Conservation (phyloP, 2,113 vertebrate species). For the Capreolus pygargus region DNA sequence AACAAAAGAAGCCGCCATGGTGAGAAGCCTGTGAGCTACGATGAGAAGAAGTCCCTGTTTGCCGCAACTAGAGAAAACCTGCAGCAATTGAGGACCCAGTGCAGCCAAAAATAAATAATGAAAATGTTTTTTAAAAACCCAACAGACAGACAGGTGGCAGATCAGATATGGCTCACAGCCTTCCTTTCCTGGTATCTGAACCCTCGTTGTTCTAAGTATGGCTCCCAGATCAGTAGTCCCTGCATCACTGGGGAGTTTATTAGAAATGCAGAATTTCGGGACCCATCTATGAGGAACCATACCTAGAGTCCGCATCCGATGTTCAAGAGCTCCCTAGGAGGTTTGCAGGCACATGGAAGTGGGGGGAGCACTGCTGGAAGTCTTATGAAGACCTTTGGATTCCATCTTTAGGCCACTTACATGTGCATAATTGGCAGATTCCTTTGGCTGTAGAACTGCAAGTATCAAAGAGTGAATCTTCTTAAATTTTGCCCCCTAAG, state of each 20-base stretch:
- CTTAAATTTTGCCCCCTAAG: neutral
- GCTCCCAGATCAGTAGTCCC: neutral
- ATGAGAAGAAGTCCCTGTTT: neutral
- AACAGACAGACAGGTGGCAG: neutral
- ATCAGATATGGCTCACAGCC: neutral
- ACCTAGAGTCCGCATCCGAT: neutral
- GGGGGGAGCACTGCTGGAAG: neutral
- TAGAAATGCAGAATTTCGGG: neutral
- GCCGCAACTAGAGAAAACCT: neutral
- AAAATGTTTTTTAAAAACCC: neutral
- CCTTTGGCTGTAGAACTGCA: neutral
- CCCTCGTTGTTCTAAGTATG: neutral
- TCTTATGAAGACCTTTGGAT: neutral
- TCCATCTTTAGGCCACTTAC: neutral
- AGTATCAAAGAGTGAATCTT: neutral
- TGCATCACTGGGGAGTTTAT: neutral
- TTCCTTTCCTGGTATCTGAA: neutral
- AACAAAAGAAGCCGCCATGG: neutral
- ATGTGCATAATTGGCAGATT: neutral
- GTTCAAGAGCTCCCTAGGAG: accelerated
- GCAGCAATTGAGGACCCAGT: neutral
- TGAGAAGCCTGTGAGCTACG: neutral
- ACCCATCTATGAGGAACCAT: neutral
- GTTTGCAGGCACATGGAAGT: neutral
- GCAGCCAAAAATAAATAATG: neutral